These are phyloP conservation scores for Lucilia sericata DNA, from an alignment of 1,140 invertebrate species.

Conservation along the genomic window DNA sequence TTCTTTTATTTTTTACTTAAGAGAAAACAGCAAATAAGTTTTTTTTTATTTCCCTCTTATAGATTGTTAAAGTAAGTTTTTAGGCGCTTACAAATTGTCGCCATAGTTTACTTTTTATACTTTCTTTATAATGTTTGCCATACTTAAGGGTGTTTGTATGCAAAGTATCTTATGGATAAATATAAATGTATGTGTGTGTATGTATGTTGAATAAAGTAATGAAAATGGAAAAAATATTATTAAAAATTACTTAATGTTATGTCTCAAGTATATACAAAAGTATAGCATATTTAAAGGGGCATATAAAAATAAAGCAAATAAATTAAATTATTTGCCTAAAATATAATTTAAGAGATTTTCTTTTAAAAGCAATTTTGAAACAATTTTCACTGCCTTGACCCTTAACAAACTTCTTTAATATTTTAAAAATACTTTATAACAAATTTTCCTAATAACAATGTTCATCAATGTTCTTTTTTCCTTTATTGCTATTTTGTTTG, in stretches of 20 bases:
- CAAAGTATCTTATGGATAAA: neutral
- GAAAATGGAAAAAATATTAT: neutral
- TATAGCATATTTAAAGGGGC: neutral
- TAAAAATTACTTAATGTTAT: neutral
- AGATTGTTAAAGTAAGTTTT: constrained; percentile 32
- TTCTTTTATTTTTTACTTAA: neutral
- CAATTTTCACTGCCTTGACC: too few species aligned
- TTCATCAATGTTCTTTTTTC: too few species aligned
- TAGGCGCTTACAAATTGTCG: constrained; percentile 40
- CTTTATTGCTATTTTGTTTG: too few species aligned
- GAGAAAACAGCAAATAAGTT: neutral
- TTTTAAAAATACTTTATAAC: too few species aligned
- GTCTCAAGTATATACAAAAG: neutral
- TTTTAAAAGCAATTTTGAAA: neutral
- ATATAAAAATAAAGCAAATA: neutral
- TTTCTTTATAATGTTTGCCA: neutral
- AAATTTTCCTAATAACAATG: too few species aligned
- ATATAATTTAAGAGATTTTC: too few species aligned
- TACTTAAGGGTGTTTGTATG: constrained; percentile 16
- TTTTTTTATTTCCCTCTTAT: neutral
- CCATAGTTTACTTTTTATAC: constrained; percentile 7
- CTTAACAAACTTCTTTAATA: too few species aligned
- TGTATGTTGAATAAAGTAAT: neutral
- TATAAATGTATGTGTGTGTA: neutral
- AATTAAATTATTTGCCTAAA: too few species aligned